Conservation (phyloP, 2,113 vertebrate genomes). For the Bubalus kerabau region DNA sequence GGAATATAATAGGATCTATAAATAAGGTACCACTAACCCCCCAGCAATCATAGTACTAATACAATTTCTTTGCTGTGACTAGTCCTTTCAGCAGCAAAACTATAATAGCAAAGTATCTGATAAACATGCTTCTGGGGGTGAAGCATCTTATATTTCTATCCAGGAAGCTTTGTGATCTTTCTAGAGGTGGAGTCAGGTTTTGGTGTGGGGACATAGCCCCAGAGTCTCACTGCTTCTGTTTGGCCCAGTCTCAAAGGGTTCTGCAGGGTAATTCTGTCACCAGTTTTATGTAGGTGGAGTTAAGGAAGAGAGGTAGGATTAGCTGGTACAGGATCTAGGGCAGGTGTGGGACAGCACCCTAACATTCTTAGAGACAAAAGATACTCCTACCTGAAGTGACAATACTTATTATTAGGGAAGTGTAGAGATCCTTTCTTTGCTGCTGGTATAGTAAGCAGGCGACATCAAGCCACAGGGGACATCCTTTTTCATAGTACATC, state of each 20-base stretch:
- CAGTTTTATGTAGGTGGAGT: neutral
- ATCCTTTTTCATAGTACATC: neutral
- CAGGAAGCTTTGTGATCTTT: neutral
- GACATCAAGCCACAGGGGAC: neutral
- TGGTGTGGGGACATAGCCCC: neutral
- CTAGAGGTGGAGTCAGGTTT: neutral
- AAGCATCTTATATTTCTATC: neutral
- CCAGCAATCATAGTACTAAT: neutral
- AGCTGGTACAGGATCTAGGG: neutral
- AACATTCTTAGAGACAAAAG: neutral
- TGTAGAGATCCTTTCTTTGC: neutral
- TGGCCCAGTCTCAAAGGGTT: neutral
- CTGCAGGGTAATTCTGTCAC: neutral
- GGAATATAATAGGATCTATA: neutral
- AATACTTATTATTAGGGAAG: neutral
- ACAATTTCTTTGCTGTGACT: neutral
- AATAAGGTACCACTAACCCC: neutral
- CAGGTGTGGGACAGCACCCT: neutral
- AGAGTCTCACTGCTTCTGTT: neutral
- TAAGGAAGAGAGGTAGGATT: neutral
- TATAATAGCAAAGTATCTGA: neutral
- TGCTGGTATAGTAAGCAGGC: neutral
- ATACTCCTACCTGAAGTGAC: neutral
- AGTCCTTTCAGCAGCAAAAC: neutral
- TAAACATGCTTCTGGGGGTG: neutral